Base-by-base conservation (phyloP, 2,113 vertebrate genomes). In the Girardinichthys multiradiatus region DNA sequence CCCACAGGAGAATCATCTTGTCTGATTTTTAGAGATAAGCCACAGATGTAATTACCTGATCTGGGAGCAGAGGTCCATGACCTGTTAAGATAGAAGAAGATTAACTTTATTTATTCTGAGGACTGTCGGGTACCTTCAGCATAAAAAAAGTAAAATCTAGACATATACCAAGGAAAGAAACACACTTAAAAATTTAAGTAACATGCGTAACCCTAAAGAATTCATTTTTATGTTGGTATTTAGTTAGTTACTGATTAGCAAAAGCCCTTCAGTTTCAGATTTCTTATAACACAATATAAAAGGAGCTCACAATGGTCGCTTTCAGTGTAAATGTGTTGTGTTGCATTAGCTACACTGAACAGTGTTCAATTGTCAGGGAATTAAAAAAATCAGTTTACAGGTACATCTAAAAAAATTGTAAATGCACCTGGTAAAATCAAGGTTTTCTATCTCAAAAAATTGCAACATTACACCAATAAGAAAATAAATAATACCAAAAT, bases 41-140 rank as follows among this genome's bases (percentile, higher is more conserved):
- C 71, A 74, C 65, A 67, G 59, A 80, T 74, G 71, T 70, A 75
- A 77, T 57, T 51, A 69, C 45, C 42, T 76, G 74, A 89, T 86
- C 73, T 81, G 70, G 73, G 70, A 73, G 74, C 57, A 30, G 66
- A 19, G 70, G 39, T 29, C 54, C 57, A 39, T 13, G 37, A 51
- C 70, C 58, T 45, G 73, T 77, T 82, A 68, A 71, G 65, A 62
- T 57, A 24, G 75, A 75, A 82, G 68, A 12, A 64, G 60, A 79
- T 79, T 63, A 67, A 69, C 51, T 76, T 68, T 51, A 81, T 75
- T 64, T 82, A 72, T 81, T 64, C 65, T 57, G 63, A 66, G 65
- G 58, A 26, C 35, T 1, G 45, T 42, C 24, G 19, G 57, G 39
- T 72, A 61, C 39, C 57, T 70, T 64, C 11, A 64, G 57, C 64